Percentiles rank a stretch among this genome's conserved stretches.
Conservation (phyloP, 2,888 invertebrate genomes). For the Aspidiotus destructor region DNA sequence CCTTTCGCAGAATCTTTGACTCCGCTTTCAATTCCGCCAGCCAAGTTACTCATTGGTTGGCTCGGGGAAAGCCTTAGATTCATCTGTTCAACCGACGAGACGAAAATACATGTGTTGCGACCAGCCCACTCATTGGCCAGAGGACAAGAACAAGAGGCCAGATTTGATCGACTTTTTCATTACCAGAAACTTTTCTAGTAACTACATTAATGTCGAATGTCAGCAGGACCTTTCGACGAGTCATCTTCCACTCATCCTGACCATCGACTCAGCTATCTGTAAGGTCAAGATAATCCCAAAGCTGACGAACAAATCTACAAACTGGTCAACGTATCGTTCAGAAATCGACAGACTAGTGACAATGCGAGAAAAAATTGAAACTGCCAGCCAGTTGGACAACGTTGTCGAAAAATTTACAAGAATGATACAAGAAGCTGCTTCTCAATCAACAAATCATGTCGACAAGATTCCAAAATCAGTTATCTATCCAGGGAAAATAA, state of each 20-base stretch:
- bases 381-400: background rate
- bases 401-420: background rate
- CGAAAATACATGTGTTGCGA: no score
- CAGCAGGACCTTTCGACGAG: no score
- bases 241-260: no score
- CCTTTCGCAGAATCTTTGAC: conserved; percentile 5
- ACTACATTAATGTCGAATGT: no score
- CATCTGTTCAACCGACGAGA: no score
- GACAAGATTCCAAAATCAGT: background rate
- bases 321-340: conserved; percentile 4
- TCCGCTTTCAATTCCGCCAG: conserved; percentile 16
- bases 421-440: background rate
- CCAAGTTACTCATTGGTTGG: conserved; percentile 16
- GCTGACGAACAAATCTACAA: conserved; percentile 2
- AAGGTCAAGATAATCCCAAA: no score
- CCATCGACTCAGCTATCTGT: no score
- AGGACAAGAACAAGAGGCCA: no score
- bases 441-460: background rate
- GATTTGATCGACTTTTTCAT: no score
- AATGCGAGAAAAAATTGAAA: conserved; percentile 2
- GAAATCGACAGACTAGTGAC: background rate
- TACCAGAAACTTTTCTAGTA: no score
- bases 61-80: no score
- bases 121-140: no score
- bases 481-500: conserved; percentile 2